Base-by-base conservation (phyloP, 53 echinoderm and acorn worm genomes). In the Glandiceps talaboti region DNA sequence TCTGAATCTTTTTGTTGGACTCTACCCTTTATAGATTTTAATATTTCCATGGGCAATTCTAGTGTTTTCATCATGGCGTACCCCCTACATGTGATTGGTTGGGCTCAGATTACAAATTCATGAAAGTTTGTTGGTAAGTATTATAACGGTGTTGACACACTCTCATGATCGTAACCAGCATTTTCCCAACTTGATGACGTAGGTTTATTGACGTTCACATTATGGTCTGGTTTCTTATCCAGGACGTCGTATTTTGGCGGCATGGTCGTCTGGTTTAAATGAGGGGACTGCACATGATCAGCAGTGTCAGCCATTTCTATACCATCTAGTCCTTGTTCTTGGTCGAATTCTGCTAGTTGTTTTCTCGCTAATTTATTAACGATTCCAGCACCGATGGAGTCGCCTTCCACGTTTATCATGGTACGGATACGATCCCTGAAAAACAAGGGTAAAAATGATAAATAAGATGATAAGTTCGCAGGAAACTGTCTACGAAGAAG, bases 321-420 rank as follows among this genome's bases (percentile, higher is more conserved):
- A 25, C 33, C 85, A 33, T 81, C 80, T 14, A 76, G 45, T 25
- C 73, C 82, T 14, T 87, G 75, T 1, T 73, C 31, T 25, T 72
- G 75, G 26, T 83, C 75, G 27, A 77, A 74, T 29, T 86, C 81
- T 12, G 29, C 82, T 1, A 97, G 80, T 26, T 94, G 89, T 27
- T 82, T 80, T 85, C 87, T 82, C 6, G 93, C 91, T 1, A 99
- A 79, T 31, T 99, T 86, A 12, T 80, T 79, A 20, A 99, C 99
- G 83, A 99, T 94, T 27, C 93, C 99, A 0, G 88, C 91, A 14
- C 99, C 99, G 33, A 87, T 87, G 6, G 99, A 91, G 73, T 99
- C 99, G 30, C 99, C 99, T 77, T 99, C 99, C 26, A 99, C 99
- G 80, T 99, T 99, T n/a, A 99, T 86, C 92, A 94, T 91, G 1